phyloP scores from a whole-genome alignment of 2,888 invertebrate species.

The Penaeus monodon region DNA sequence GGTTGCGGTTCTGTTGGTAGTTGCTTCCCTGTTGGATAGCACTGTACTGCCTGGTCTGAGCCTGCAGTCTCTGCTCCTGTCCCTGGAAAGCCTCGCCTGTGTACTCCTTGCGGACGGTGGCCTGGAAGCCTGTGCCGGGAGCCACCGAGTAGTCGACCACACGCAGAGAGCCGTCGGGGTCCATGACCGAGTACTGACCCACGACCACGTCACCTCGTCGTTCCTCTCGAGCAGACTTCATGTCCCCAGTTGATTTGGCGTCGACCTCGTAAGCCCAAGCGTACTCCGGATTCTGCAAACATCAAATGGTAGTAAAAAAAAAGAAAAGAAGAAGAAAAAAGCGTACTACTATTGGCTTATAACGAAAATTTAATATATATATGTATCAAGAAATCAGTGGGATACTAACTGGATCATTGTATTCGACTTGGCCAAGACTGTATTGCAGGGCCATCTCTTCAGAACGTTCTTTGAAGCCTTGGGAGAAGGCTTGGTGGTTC shows the following conservation, averaged over 20 bases:
- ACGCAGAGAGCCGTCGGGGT: constrained; percentile 35
- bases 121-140: constrained; percentile 48
- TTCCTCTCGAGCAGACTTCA: constrained; percentile 36
- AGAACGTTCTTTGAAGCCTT: constrained; percentile 9
- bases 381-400: too few relatives aligned
- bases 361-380: too few relatives aligned
- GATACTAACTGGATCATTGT: constrained; percentile 34
- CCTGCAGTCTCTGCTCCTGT: too few relatives aligned
- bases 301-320: background rate
- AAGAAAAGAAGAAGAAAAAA: too few relatives aligned
- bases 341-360: background rate
- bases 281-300: constrained; percentile 19
- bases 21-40: background rate
- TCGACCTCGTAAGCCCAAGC: constrained; percentile 45
- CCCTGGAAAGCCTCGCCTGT: too few relatives aligned
- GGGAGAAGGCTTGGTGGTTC: constrained; percentile 27
- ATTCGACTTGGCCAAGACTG: constrained; percentile 1
- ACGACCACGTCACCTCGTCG: constrained; percentile 41
- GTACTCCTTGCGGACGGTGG: constrained; percentile 17
- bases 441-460: constrained; percentile 19
- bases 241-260: constrained; percentile 33
- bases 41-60: too few relatives aligned
- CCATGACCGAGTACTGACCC: constrained; percentile 42
- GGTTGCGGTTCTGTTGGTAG: constrained; percentile 6
- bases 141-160: constrained; percentile 37